Percentiles rank a stretch among this genome's conserved stretches.
Evolutionary conservation across 2,113 vertebrate species (phyloP).

Genomic region (Pycnonotus jocosus): DNA sequence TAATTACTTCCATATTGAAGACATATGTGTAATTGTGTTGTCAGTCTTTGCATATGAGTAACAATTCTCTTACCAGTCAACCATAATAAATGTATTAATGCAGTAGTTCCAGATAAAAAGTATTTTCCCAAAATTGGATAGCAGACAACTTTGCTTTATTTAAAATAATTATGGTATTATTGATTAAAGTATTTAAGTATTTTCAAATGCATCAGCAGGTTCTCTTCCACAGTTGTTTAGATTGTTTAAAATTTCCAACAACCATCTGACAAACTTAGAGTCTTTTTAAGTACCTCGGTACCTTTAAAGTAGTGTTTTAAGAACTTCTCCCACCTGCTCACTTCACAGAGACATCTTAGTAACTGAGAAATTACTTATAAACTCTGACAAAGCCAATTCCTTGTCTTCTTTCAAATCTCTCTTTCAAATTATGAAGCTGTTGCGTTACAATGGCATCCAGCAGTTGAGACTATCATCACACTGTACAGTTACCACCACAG

Average conservation of each 20-base stretch:
- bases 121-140: neutral
- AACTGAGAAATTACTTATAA: neutral
- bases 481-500: neutral
- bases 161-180: neutral
- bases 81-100: neutral
- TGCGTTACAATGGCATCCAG: neutral
- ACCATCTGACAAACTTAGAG: neutral
- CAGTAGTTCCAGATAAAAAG: neutral
- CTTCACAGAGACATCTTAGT: neutral
- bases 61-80: neutral
- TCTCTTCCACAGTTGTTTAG: neutral
- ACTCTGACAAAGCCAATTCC: neutral
- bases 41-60: neutral
- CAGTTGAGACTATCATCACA: neutral
- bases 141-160: neutral
- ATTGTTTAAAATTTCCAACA: neutral
- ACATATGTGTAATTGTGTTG: neutral
- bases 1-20: slow-evolving; percentile 8
- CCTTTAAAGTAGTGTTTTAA: neutral
- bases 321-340: neutral
- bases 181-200: neutral
- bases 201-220: neutral
- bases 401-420: neutral
- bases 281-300: neutral
- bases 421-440: neutral